Evolutionary conservation across 2,888 invertebrate species (phyloP).

Genomic region (Dorcus hopei): DNA sequence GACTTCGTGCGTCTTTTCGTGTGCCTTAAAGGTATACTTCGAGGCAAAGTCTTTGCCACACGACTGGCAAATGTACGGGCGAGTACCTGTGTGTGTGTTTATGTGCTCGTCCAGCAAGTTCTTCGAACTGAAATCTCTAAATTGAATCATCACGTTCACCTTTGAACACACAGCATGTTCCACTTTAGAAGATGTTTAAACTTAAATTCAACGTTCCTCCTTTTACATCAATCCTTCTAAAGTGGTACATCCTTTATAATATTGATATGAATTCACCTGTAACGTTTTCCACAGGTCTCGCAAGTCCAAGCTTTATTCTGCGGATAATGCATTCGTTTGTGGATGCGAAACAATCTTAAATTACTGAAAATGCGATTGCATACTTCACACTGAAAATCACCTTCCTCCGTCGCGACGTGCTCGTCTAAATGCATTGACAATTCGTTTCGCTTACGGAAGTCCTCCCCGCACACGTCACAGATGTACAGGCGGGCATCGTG

Average conservation of each 20-base stretch:
- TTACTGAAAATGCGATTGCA: constrained; percentile 62
- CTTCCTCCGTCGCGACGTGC: constrained; percentile 59
- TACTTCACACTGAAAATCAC: constrained; percentile 62
- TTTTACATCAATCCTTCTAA: background rate
- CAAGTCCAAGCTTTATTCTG: constrained; percentile 64
- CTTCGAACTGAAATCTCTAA: constrained; percentile 53
- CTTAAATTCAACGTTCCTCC: too few species aligned
- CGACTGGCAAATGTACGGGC: constrained; percentile 63
- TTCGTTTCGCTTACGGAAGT: constrained; percentile 63
- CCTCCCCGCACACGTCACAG: constrained; percentile 66
- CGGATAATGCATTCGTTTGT: constrained; percentile 63
- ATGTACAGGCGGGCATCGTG: constrained; percentile 67
- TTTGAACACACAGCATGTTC: too few species aligned
- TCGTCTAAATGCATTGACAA: constrained; percentile 63
- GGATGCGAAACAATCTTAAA: constrained; percentile 59
- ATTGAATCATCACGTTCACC: background rate
- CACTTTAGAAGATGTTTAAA: too few species aligned
- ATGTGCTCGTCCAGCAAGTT: constrained; percentile 70
- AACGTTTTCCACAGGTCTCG: constrained; percentile 63
- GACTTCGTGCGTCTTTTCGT: constrained; percentile 68
- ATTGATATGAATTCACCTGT: constrained; percentile 46
- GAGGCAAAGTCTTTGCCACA: constrained; percentile 76
- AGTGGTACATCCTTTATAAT: background rate
- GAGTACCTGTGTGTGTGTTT: constrained; percentile 65
- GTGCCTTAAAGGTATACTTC: constrained; percentile 74